Evolutionary conservation across 1,140 invertebrate genomes (phyloP).

Genomic region (Glomeris maerens): DNA sequence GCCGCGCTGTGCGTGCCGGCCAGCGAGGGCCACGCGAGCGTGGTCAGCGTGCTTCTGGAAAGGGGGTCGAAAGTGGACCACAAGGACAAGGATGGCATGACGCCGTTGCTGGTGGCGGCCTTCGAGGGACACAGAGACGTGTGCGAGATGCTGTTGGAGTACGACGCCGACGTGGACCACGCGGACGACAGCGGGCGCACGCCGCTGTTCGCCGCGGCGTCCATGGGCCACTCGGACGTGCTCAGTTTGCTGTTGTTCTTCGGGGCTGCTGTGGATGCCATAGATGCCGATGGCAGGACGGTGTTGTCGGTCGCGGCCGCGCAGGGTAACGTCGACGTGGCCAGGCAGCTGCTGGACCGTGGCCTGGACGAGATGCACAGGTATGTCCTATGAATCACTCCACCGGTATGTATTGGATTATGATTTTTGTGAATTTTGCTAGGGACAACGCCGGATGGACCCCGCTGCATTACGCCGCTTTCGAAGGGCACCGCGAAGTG

Average conservation of each 20-base stretch:
- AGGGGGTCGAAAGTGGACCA: conserved; percentile 73
- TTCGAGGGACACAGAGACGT: conserved; percentile 83
- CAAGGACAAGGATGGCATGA: conserved; percentile 82
- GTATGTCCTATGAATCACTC: conserved; percentile 54
- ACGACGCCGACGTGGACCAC: conserved; percentile 73
- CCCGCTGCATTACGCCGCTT: conserved; percentile 77
- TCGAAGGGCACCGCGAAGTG: conserved; percentile 81
- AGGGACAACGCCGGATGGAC: conserved; percentile 68
- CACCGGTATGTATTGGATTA: neutral
- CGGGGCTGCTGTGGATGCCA: conserved; percentile 77
- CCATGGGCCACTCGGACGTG: conserved; percentile 67
- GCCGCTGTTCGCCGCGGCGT: conserved; percentile 62
- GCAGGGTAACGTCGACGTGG: conserved; percentile 66
- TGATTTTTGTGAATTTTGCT: neutral
- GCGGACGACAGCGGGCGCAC: conserved; percentile 60
- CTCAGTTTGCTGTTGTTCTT: conserved; percentile 68
- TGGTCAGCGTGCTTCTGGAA: conserved; percentile 61
- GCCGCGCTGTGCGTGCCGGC: conserved; percentile 80
- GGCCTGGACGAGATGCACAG: conserved; percentile 80
- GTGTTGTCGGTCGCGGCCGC: conserved; percentile 53
- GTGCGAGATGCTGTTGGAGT: conserved; percentile 67
- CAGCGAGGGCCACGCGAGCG: conserved; percentile 46
- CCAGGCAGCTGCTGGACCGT: conserved; percentile 70
- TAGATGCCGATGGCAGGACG: conserved; percentile 79
- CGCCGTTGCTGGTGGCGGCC: conserved; percentile 79